Evolutionary conservation across 2,888 invertebrate species (phyloP).

Genomic region (Penaeus monodon): DNA sequence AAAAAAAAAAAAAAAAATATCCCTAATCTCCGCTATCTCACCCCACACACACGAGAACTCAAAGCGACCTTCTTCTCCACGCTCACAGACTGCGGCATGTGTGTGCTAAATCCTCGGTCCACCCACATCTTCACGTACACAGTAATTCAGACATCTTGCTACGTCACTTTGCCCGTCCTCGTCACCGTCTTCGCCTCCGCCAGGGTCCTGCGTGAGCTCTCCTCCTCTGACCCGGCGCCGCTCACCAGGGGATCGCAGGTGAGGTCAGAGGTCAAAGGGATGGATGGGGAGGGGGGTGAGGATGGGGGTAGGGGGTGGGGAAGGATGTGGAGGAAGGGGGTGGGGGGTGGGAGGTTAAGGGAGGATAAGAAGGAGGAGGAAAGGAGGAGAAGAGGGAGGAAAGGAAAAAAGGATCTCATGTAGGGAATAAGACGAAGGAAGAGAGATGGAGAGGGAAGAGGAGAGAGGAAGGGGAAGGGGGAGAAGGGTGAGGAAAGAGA

Average conservation of each 20-base stretch:
- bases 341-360: not conserved
- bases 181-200: conserved; percentile 22
- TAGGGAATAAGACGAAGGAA: not conserved
- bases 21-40: too few species aligned
- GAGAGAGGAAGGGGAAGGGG: not conserved
- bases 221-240: conserved; percentile 17
- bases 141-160: conserved; percentile 42
- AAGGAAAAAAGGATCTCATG: not conserved
- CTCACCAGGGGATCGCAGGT: conserved; percentile 41
- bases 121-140: conserved; percentile 59
- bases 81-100: conserved; percentile 49
- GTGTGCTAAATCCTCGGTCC: conserved; percentile 50
- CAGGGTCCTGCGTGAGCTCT: conserved; percentile 18
- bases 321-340: not conserved
- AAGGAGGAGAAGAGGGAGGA: not conserved
- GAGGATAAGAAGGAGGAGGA: not conserved
- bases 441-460: not conserved
- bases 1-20: too few species aligned
- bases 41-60: too few species aligned
- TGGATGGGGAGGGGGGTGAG: not conserved
- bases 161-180: conserved; percentile 43
- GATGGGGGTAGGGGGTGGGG: too few species aligned
- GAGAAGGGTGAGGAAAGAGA: too few species aligned
- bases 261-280: not conserved
- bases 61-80: not conserved